Evolutionary conservation across 2,113 vertebrate genomes (phyloP).

Genomic region (Paedocypris sp.): DNA sequence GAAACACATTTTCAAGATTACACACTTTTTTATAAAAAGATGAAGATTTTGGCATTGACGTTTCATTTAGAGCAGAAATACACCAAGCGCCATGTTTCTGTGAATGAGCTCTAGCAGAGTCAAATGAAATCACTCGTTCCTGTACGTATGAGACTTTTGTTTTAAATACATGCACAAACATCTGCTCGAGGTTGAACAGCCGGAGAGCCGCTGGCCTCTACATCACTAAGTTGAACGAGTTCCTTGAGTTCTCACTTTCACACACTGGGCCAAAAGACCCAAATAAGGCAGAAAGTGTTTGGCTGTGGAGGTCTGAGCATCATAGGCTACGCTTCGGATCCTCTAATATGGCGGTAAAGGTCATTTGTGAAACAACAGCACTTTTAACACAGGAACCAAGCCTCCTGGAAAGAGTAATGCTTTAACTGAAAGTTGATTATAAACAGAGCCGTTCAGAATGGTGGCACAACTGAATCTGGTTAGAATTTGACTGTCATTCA

Average conservation of each 20-base stretch:
- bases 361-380: slow-evolving; percentile 11
- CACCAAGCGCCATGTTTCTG: too few relatives aligned
- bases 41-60: too few relatives aligned
- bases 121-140: too few relatives aligned
- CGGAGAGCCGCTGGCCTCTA: slow-evolving; percentile 40
- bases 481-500: slow-evolving; percentile 27
- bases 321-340: slow-evolving; percentile 47
- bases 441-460: background rate
- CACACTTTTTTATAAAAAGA: too few relatives aligned
- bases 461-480: slow-evolving; percentile 32
- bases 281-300: slow-evolving; percentile 66
- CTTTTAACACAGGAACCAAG: background rate
- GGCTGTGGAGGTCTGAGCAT: slow-evolving; percentile 72
- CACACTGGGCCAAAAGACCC: slow-evolving; percentile 55
- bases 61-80: too few relatives aligned
- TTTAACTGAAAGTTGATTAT: background rate
- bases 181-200: slow-evolving; percentile 16
- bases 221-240: slow-evolving; percentile 51
- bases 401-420: slow-evolving; percentile 3
- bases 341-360: background rate
- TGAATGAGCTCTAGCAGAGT: too few relatives aligned
- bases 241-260: slow-evolving; percentile 64
- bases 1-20: too few relatives aligned
- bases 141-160: background rate
- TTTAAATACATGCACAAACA: slow-evolving; percentile 4